Base-by-base conservation (phyloP, 2,888 invertebrate species). In the Tetranychus piercei region DNA sequence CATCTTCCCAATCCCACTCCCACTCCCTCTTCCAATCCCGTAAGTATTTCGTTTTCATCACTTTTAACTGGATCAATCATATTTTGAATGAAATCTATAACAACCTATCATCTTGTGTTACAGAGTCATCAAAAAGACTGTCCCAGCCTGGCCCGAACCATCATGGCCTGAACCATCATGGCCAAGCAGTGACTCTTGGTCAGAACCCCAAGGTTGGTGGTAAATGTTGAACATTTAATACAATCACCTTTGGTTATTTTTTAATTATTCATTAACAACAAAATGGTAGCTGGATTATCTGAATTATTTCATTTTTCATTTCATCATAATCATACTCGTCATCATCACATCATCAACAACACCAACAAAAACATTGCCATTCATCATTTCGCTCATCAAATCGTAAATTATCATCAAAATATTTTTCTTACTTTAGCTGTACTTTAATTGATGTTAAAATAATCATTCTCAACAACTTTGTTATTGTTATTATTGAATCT, bases 91-190 rank as follows among this genome's bases (percentile, higher is more conserved):
- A 6, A 18, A 11, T 11, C 11, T 18, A 8, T 11, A 1, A 11
- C 18, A 66, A 8, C 2, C 20, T 7, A 9, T 66, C 20, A 7
- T 66, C 20, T 20, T 7, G 4, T 66, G 6, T 18, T 66, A 20
- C 69, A 69, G 69, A 69, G 69, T 69, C 9, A 69, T 69, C 22
- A 69, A 69, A 9, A 69, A 69, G 69, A 69, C 69, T 22, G 69
- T 69, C 20, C 20, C n/a, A 20, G 22, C 69, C 9, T 20, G 20
- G 9, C 69, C 69, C 6, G 69, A 23, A 23, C 69, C 69, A n/a
- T 20, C 34, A 23, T 69, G 69, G 69, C 22, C 69, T 20, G 69
- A 20, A 11, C 22, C 20, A 5, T 23, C 69, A 69, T 69, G 69
- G 69, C 69, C 69, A 22, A 69, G 20, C 11, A 23, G 22, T 22